A percentile compares a stretch with the other conserved stretches of the same genome.
Evolutionary conservation across 2,888 invertebrate genomes (phyloP).

Genomic region (Chalcis sispes): DNA sequence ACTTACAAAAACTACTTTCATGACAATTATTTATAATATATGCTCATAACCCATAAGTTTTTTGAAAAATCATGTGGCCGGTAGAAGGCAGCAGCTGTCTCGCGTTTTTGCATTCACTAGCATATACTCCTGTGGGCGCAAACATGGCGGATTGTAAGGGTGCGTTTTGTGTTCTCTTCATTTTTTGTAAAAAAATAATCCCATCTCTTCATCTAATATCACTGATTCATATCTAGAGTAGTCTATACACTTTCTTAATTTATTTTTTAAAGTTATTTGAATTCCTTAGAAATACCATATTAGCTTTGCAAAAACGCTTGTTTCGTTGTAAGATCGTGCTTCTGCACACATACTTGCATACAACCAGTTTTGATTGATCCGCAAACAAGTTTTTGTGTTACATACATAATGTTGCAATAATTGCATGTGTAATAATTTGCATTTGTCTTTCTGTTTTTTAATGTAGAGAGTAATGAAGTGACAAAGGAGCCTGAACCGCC

Average conservation of each 20-base stretch:
- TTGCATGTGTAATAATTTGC: not conserved
- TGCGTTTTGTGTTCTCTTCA: constrained; percentile 64
- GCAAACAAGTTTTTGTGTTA: not conserved
- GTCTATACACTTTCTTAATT: no score
- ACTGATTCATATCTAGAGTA: no score
- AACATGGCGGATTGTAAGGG: constrained; percentile 73
- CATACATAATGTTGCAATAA: no score
- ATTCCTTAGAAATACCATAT: not conserved
- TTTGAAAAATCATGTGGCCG: no score
- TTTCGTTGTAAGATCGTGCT: not conserved
- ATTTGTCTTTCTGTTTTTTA: constrained; percentile 37
- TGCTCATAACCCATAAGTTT: no score
- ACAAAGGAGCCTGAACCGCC: constrained; percentile 64
- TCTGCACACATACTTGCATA: not conserved
- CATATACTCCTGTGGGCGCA: constrained; percentile 41
- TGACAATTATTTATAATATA: no score
- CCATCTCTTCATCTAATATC: no score
- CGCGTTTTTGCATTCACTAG: not conserved
- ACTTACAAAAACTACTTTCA: no score
- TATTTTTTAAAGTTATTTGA: no score
- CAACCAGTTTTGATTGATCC: constrained; percentile 28
- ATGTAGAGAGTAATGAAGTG: constrained; percentile 62
- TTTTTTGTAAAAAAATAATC: no score
- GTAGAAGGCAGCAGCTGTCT: not conserved
- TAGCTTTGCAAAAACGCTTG: not conserved